Evolutionary conservation across 1,140 invertebrate genomes (phyloP).

Genomic region (Limonius californicus): DNA sequence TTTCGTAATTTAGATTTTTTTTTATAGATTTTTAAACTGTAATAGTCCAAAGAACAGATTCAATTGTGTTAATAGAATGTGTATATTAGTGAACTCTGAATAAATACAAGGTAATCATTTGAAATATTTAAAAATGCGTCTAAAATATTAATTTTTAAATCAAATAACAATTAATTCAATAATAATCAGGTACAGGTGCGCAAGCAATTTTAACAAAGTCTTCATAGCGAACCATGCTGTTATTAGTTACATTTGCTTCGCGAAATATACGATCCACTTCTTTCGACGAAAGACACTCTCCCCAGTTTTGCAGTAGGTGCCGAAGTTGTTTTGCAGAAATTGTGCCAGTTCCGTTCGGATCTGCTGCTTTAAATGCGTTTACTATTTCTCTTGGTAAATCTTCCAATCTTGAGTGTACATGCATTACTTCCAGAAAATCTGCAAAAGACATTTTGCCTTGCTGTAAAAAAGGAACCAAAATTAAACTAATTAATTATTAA

Average conservation of each 20-base stretch:
- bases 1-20: neutral
- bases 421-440: constrained; percentile 93
- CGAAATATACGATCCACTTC: constrained; percentile 93
- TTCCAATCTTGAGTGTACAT: constrained; percentile 81
- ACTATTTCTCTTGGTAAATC: constrained; percentile 85
- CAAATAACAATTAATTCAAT: constrained; percentile 52
- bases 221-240: constrained; percentile 81
- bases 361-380: constrained; percentile 83
- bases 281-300: constrained; percentile 82
- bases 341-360: constrained; percentile 67
- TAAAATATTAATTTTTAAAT: neutral
- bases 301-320: constrained; percentile 87
- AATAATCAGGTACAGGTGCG: constrained; percentile 93
- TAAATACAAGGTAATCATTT: neutral
- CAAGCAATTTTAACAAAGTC: constrained; percentile 92
- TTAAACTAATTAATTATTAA: too few species aligned
- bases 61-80: neutral
- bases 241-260: constrained; percentile 83
- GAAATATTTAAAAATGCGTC: too few species aligned
- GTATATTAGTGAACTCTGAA: neutral
- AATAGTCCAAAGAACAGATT: neutral
- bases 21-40: neutral
- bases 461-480: too few species aligned
- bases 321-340: constrained; percentile 79
- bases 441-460: constrained; percentile 93